A percentile compares a stretch with the other conserved stretches of the same genome.
phyloP scores from a whole-genome alignment of 64 coral and sea anemone genomes.

The Actinia equina region DNA sequence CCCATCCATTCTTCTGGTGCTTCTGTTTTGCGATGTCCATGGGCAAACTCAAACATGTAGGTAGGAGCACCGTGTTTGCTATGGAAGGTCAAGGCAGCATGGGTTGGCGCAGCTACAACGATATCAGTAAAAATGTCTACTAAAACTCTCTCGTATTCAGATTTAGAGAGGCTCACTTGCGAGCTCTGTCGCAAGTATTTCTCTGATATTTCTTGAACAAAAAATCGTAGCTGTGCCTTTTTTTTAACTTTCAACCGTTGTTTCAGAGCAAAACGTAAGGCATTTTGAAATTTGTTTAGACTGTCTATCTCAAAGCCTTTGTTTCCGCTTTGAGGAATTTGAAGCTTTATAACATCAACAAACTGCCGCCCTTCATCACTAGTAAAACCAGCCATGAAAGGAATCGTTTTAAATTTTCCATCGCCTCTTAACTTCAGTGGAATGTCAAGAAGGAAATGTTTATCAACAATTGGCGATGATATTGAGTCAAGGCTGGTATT shows the following conservation, averaged over 20 bases:
- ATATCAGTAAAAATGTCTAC: constrained; percentile 67
- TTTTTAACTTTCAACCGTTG: too few species aligned
- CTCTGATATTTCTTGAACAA: too few species aligned
- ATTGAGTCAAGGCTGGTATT: not conserved
- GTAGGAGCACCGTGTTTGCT: constrained; percentile 24
- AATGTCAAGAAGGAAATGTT: constrained; percentile 41
- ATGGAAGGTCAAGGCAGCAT: constrained; percentile 52
- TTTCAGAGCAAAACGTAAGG: too few species aligned
- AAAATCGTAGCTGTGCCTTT: too few species aligned
- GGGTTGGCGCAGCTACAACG: constrained; percentile 56
- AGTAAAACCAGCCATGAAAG: constrained; percentile 66
- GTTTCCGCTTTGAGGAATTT: constrained; percentile 15
- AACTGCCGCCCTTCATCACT: constrained; percentile 50
- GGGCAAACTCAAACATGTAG: constrained; percentile 73
- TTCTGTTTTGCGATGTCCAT: constrained; percentile 30
- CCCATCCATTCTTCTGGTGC: constrained; percentile 48
- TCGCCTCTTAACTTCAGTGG: constrained; percentile 55
- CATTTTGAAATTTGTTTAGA: not conserved
- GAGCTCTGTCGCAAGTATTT: constrained; percentile 62
- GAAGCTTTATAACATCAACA: too few species aligned
- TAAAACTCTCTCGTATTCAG: constrained; percentile 47
- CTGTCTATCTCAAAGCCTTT: constrained; percentile 12
- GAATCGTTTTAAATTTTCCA: constrained; percentile 60
- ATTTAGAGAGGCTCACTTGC: constrained; percentile 38
- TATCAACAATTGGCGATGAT: constrained; percentile 55